A percentile compares a stretch with the other conserved stretches of the same genome.
Conservation (phyloP, 2,113 vertebrate species). For the Pipa parva region DNA sequence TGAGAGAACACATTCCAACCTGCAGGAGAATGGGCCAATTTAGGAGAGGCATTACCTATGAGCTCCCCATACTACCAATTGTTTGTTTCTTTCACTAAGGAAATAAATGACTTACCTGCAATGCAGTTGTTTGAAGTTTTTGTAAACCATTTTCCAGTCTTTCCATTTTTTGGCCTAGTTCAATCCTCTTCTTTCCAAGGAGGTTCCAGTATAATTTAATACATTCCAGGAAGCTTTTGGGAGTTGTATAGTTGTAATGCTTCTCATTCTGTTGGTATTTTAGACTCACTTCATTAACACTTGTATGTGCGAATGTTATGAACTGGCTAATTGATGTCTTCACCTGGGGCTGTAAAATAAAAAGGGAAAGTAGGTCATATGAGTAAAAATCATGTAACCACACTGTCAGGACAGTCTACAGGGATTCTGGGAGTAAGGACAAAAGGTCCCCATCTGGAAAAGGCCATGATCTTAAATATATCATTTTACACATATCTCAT, state of each 20-base stretch:
- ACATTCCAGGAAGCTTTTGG: slow-evolving; percentile 74
- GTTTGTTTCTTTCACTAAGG: too few relatives aligned
- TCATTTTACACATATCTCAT: too few relatives aligned
- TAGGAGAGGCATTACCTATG: too few relatives aligned
- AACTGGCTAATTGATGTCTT: slow-evolving; percentile 63
- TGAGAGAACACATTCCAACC: too few relatives aligned
- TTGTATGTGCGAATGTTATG: slow-evolving; percentile 63
- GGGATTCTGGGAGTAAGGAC: too few relatives aligned
- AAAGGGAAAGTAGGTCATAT: neutral
- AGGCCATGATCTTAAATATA: too few relatives aligned
- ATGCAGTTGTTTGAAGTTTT: slow-evolving; percentile 59
- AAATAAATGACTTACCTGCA: slow-evolving; percentile 51
- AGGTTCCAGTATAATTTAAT: slow-evolving; percentile 65
- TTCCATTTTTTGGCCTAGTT: slow-evolving; percentile 64
- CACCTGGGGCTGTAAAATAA: slow-evolving; percentile 53
- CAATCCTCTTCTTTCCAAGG: slow-evolving; percentile 60
- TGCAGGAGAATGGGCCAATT: too few relatives aligned
- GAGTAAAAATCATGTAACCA: neutral
- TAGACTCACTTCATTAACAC: slow-evolving; percentile 63
- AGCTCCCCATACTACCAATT: too few relatives aligned
- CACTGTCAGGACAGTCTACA: too few relatives aligned
- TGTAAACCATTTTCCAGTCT: slow-evolving; percentile 64
- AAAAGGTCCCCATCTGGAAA: too few relatives aligned
- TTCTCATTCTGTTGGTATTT: slow-evolving; percentile 68
- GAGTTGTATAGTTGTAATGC: slow-evolving; percentile 71